Percentiles rank a stretch among this genome's conserved stretches.
Evolutionary conservation across 2,797 vertebrate genomes (phyloP).

Genomic region (Babyrousa celebensis): DNA sequence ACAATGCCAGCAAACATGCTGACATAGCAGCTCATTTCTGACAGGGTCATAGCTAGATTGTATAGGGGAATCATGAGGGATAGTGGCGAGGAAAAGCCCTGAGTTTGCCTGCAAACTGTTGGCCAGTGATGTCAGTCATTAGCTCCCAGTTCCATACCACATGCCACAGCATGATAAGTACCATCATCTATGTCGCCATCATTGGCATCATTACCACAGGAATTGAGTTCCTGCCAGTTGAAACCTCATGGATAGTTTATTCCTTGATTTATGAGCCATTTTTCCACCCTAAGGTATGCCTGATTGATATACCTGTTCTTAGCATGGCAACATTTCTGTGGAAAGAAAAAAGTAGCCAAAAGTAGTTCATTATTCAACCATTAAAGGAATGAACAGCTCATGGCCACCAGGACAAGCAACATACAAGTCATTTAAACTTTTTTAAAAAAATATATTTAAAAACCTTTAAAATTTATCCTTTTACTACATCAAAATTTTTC

Average conservation of each 20-base stretch:
- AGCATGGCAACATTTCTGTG: background rate
- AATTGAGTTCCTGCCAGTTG: background rate
- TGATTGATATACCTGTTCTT: background rate
- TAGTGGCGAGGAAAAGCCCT: background rate
- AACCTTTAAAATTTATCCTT: background rate
- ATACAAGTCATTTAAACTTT: background rate
- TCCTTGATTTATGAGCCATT: background rate
- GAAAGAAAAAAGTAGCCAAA: constrained; percentile 9
- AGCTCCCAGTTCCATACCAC: background rate
- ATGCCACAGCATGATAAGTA: background rate
- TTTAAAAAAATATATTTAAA: background rate
- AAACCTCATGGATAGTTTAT: constrained; percentile 4
- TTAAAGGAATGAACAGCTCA: background rate
- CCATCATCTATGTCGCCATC: background rate
- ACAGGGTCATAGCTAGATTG: background rate
- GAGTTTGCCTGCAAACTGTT: background rate
- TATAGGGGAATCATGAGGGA: background rate
- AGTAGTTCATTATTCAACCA: background rate
- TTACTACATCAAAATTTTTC: constrained; percentile 45
- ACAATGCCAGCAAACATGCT: constrained; percentile 44
- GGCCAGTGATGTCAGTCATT: background rate
- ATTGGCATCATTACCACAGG: background rate
- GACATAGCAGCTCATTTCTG: background rate
- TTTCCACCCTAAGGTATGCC: background rate
- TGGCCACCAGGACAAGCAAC: background rate